phyloP scores from a whole-genome alignment of 2,113 vertebrate genomes.

The Illadopsis cleaveri region DNA sequence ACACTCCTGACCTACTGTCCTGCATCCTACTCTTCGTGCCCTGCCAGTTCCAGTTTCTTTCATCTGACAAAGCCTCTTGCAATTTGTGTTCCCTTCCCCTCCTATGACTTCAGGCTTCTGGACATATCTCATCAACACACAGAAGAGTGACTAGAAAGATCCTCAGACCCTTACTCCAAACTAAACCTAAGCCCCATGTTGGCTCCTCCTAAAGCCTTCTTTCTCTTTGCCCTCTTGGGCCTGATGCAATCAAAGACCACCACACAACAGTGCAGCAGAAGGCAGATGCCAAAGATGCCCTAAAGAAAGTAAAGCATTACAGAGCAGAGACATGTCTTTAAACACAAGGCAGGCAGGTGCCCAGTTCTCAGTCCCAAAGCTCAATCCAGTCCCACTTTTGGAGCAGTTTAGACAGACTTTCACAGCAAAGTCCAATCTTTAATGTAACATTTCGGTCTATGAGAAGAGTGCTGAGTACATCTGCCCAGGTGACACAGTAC shows the following conservation, averaged over 20 bases:
- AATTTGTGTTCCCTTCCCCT: not conserved
- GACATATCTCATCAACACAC: not conserved
- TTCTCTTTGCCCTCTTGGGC: not conserved
- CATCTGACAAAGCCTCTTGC: not conserved
- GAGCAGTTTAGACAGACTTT: not conserved
- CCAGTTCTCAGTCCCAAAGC: not conserved
- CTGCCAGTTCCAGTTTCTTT: not conserved
- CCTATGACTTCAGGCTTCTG: not conserved
- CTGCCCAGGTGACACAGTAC: not conserved
- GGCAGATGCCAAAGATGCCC: fast-evolving
- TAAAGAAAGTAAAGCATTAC: not conserved
- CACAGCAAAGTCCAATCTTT: not conserved
- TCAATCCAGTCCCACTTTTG: not conserved
- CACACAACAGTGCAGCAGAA: not conserved
- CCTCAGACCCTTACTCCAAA: not conserved
- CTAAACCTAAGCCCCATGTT: fast-evolving
- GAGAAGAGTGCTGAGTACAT: not conserved
- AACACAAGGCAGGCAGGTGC: not conserved
- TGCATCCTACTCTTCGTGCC: not conserved
- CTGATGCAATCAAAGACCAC: not conserved
- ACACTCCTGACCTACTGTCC: not conserved
- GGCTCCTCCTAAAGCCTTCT: not conserved
- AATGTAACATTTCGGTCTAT: not conserved
- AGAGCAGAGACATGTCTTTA: not conserved
- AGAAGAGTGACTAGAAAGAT: not conserved